Evolutionary conservation across 2,797 vertebrate genomes (phyloP).

Genomic region (Tinamus major): DNA sequence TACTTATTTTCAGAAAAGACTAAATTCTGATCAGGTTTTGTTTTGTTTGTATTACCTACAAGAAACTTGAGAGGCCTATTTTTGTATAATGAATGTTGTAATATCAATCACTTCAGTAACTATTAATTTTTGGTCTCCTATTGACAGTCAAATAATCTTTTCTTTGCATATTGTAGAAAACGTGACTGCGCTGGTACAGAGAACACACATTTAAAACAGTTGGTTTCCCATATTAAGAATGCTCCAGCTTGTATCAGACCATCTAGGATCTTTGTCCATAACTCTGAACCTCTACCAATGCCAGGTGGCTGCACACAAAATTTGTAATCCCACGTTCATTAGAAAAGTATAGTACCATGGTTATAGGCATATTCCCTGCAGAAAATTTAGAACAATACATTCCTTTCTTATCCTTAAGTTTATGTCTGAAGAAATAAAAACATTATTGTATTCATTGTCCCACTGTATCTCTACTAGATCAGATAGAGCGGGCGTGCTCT

Average conservation of each 20-base stretch:
- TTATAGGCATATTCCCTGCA: background rate
- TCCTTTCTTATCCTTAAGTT: background rate
- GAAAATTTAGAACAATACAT: background rate
- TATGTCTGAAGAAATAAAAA: background rate
- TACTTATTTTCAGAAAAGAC: background rate
- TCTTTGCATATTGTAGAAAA: background rate
- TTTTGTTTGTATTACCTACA: background rate
- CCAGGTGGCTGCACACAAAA: background rate
- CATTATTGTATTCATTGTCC: background rate
- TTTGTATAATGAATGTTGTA: background rate
- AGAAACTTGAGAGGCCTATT: background rate
- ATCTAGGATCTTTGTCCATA: background rate
- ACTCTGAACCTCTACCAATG: background rate
- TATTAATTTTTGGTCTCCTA: background rate
- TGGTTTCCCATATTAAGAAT: background rate
- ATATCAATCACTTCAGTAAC: background rate
- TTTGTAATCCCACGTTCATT: background rate
- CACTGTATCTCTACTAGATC: background rate
- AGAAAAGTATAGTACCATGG: background rate
- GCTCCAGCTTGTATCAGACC: accelerated
- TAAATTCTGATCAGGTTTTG: background rate
- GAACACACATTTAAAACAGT: background rate
- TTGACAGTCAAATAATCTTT: background rate
- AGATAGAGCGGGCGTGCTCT: background rate
- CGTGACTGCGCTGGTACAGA: background rate